phyloP scores from a whole-genome alignment of 2,113 vertebrate species.

The Misgurnus mizolepis region DNA sequence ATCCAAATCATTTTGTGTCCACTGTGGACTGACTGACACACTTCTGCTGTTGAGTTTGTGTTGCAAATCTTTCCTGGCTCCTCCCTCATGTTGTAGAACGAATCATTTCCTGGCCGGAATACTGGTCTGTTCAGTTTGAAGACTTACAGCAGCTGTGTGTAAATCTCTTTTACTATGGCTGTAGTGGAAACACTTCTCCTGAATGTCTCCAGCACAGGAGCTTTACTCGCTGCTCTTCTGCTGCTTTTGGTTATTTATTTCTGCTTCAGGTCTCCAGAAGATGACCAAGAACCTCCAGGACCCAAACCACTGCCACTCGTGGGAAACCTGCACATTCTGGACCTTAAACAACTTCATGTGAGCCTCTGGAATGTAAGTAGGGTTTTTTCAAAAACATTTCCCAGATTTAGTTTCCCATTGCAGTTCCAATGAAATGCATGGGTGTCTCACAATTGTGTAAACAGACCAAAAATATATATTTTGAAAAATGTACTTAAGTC shows the following conservation, averaged over 20 bases:
- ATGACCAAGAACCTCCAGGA: slow-evolving; percentile 53
- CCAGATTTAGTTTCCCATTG: too few species aligned
- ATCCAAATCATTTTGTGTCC: too few species aligned
- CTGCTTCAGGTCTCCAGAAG: slow-evolving; percentile 17
- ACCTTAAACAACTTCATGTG: slow-evolving; percentile 53
- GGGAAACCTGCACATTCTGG: slow-evolving; percentile 63
- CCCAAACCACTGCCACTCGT: slow-evolving; percentile 58
- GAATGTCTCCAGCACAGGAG: background rate
- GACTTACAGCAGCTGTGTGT: too few species aligned
- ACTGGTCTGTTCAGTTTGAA: background rate
- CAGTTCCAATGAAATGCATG: too few species aligned
- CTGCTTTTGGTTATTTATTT: slow-evolving; percentile 42
- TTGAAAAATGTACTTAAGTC: too few species aligned
- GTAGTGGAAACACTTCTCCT: background rate
- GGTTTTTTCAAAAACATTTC: background rate
- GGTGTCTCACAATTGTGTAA: too few species aligned
- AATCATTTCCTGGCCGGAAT: background rate
- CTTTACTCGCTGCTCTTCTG: slow-evolving; percentile 4
- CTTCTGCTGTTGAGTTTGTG: too few species aligned
- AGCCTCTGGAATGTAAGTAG: slow-evolving; percentile 29
- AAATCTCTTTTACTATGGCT: background rate
- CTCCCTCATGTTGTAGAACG: background rate
- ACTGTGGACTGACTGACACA: too few species aligned
- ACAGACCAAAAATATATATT: too few species aligned
- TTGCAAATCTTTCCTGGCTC: background rate